Evolutionary conservation across 1,140 invertebrate genomes (phyloP).

Genomic region (Lutraria rhynchaena): DNA sequence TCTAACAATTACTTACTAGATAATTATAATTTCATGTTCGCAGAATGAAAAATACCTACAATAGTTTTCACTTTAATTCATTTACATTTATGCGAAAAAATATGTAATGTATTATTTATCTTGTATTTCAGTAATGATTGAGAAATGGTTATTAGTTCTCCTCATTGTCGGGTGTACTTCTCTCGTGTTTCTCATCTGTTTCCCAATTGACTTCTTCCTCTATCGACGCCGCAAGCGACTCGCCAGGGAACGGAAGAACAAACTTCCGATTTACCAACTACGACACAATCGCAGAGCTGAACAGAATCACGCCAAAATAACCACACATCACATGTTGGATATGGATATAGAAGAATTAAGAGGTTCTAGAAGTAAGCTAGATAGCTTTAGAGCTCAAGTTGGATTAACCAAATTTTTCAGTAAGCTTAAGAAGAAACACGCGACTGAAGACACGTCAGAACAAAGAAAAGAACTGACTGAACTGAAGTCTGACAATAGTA

Average conservation of each 20-base stretch:
- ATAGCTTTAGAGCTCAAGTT: not conserved
- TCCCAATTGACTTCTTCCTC: slow-evolving; percentile 55
- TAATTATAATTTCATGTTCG: too few species aligned
- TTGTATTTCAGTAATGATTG: slow-evolving; percentile 57
- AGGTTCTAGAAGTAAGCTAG: not conserved
- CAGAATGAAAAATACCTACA: too few species aligned
- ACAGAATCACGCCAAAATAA: slow-evolving; percentile 23
- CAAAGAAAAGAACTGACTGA: not conserved
- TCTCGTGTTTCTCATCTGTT: slow-evolving; percentile 42
- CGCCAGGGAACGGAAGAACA: slow-evolving; percentile 37
- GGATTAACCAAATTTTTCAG: slow-evolving; percentile 13
- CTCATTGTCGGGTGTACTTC: slow-evolving; percentile 50
- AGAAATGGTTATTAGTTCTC: slow-evolving; percentile 53
- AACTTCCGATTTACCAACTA: not conserved
- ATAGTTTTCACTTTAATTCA: too few species aligned
- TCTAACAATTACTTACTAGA: too few species aligned
- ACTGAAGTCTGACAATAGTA: slow-evolving; percentile 6
- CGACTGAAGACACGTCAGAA: not conserved
- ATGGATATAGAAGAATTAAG: slow-evolving; percentile 1
- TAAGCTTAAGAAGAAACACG: not conserved
- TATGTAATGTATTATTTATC: too few species aligned
- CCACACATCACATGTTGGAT: not conserved
- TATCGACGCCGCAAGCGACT: slow-evolving; percentile 43
- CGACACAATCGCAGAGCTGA: not conserved
- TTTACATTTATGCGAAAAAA: too few species aligned